Conservation (phyloP, 2,797 vertebrate species). For the Gymnoscopelus microlampas region DNA sequence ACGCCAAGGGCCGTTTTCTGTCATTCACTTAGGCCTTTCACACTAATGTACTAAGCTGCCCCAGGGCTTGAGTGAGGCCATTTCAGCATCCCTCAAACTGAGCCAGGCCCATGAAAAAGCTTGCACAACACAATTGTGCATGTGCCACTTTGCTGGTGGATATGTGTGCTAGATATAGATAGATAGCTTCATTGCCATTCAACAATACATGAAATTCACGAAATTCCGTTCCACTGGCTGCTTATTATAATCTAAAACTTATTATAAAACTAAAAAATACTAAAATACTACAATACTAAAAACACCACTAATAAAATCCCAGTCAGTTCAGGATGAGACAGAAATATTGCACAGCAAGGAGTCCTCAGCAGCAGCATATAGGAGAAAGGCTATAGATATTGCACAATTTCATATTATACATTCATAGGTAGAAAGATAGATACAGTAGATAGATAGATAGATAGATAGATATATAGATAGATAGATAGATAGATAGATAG, state of each 20-base stretch:
- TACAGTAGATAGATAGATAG: conserved; percentile 11
- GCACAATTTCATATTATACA: neutral
- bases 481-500: neutral
- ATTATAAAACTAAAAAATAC: too few relatives aligned
- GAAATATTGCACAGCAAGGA: too few relatives aligned
- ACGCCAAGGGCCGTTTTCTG: conserved; percentile 61
- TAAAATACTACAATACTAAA: too few relatives aligned
- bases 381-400: too few relatives aligned
- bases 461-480: conserved; percentile 34
- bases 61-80: conserved; percentile 59
- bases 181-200: too few relatives aligned
- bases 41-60: conserved; percentile 75
- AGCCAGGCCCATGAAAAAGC: conserved; percentile 33
- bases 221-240: too few relatives aligned
- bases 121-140: conserved; percentile 50
- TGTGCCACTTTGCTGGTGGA: conserved; percentile 48
- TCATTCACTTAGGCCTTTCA: conserved; percentile 66
- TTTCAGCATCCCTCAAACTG: conserved; percentile 57
- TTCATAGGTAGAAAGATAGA: conserved; percentile 25
- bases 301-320: too few relatives aligned
- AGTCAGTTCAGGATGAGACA: too few relatives aligned
- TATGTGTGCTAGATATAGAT: conserved; percentile 37
- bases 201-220: too few relatives aligned
- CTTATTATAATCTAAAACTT: too few relatives aligned
- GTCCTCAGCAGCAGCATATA: too few relatives aligned